Conservation (phyloP, 2,797 vertebrate species). For the Thaleichthys pacificus region DNA sequence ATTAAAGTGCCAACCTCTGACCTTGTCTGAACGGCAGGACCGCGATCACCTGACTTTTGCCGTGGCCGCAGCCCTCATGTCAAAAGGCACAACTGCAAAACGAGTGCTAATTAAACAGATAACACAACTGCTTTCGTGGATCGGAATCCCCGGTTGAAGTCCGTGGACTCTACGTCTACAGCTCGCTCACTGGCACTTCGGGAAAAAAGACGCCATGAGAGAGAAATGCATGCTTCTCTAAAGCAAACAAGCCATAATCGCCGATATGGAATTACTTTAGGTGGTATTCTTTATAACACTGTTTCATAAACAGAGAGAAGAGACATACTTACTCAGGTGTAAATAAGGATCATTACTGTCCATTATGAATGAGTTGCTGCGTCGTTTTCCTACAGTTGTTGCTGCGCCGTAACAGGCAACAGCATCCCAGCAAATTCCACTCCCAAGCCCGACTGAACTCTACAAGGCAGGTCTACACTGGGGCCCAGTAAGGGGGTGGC, state of each 20-base stretch:
- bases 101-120: conserved; percentile 19
- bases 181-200: conserved; percentile 19
- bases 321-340: conserved; percentile 74
- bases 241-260: conserved; percentile 34
- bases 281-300: background rate
- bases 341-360: conserved; percentile 78
- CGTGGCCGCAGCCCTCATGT: conserved; percentile 53
- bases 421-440: conserved; percentile 77
- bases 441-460: conserved; percentile 69
- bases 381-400: conserved; percentile 56
- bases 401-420: conserved; percentile 56
- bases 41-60: conserved; percentile 75
- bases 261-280: conserved; percentile 12
- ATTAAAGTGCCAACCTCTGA: conserved; percentile 85
- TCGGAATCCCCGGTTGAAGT: conserved; percentile 53
- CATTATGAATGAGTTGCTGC: conserved; percentile 69
- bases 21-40: conserved; percentile 73
- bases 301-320: background rate
- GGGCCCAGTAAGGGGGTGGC: conserved; percentile 73
- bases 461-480: conserved; percentile 65
- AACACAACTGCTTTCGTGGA: conserved; percentile 13
- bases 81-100: conserved; percentile 34
- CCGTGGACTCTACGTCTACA: conserved; percentile 30
- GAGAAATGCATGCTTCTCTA: conserved; percentile 36
- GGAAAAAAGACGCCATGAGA: conserved; percentile 60